phyloP scores from a whole-genome alignment of 2,888 invertebrate genomes.

The Cataglyphis rosenhaueri region DNA sequence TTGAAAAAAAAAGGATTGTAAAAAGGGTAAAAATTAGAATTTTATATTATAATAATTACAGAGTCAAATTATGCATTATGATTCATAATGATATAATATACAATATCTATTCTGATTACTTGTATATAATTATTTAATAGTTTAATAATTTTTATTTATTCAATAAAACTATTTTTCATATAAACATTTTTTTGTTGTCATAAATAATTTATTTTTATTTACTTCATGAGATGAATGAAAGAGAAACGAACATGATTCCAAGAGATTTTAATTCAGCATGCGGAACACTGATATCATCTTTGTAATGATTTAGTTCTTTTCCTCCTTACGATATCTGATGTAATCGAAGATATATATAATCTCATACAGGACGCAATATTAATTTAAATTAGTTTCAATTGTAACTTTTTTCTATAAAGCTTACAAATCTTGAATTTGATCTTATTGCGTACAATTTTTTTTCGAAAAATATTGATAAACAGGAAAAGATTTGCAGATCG shows the following conservation, averaged over 20 bases:
- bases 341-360: background rate
- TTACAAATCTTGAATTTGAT: background rate
- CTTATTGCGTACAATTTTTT: background rate
- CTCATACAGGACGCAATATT: background rate
- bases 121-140: background rate
- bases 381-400: background rate
- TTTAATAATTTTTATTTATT: constrained; percentile 7
- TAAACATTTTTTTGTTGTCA: background rate
- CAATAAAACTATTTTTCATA: background rate
- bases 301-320: constrained; percentile 46
- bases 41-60: background rate
- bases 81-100: background rate
- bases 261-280: constrained; percentile 39
- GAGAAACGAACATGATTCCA: background rate
- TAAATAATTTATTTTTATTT: constrained; percentile 9
- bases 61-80: background rate
- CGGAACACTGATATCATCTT: constrained; percentile 24
- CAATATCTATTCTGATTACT: background rate
- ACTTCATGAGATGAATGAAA: background rate
- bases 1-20: background rate
- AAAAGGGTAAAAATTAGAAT: background rate
- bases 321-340: constrained; percentile 6
- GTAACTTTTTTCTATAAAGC: background rate
- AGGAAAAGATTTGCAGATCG: background rate
- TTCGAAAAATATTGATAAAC: background rate